These are phyloP conservation scores for Aethina tumida DNA, from an alignment of 1,140 invertebrate species.

Conservation along the genomic window DNA sequence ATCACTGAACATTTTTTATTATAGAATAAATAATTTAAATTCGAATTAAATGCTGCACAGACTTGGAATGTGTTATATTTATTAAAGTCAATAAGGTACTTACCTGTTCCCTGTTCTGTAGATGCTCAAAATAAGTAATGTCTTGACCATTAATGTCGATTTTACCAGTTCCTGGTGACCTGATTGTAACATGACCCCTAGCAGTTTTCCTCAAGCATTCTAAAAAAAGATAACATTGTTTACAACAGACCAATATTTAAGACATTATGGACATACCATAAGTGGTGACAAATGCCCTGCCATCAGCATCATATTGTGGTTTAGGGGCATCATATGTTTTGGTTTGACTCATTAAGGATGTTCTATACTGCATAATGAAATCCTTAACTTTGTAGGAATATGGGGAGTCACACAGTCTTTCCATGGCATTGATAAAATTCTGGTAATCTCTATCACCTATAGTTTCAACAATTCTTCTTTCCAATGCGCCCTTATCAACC, in stretches of 20 bases:
- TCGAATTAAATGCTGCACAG: too few species aligned
- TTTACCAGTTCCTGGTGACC: slow-evolving; percentile 68
- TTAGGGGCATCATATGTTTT: slow-evolving; percentile 46
- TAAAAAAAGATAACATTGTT: slow-evolving; percentile 29
- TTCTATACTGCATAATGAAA: slow-evolving; percentile 62
- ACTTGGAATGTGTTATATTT: too few species aligned
- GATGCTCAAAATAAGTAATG: slow-evolving; percentile 62
- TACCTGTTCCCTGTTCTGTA: slow-evolving; percentile 66
- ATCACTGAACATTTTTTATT: too few species aligned
- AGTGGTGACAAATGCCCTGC: slow-evolving; percentile 55
- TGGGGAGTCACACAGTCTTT: slow-evolving; percentile 60
- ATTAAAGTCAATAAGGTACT: too few species aligned
- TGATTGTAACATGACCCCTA: slow-evolving; percentile 55
- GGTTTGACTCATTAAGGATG: slow-evolving; percentile 43
- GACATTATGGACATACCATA: slow-evolving; percentile 40
- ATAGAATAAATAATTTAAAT: too few species aligned
- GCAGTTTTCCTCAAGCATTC: slow-evolving; percentile 64
- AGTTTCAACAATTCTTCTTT: slow-evolving; percentile 58
- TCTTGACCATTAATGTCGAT: slow-evolving; percentile 72
- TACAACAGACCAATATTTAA: neutral
- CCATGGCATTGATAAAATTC: slow-evolving; percentile 62
- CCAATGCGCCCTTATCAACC: slow-evolving; percentile 58
- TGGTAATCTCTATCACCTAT: slow-evolving; percentile 62
- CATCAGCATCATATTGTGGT: slow-evolving; percentile 56
- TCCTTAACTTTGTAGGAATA: slow-evolving; percentile 55